Conservation (phyloP, 2,888 invertebrate genomes). For the Drosophila nr. fundita region DNA sequence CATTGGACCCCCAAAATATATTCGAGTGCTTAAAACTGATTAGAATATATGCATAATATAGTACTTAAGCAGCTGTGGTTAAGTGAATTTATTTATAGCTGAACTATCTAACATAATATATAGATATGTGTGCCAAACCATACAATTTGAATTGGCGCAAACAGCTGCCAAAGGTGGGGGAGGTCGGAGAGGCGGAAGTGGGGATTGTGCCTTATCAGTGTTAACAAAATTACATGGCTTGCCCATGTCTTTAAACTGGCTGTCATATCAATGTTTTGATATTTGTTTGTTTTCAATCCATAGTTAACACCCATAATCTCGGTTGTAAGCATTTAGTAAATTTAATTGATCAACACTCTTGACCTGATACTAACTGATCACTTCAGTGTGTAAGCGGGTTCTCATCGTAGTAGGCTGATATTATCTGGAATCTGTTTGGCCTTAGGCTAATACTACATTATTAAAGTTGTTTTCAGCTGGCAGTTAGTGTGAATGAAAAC, state of each 20-base stretch:
- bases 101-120: neutral
- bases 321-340: constrained; percentile 38
- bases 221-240: constrained; percentile 4
- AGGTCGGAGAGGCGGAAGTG: neutral
- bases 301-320: constrained; percentile 46
- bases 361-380: constrained; percentile 43
- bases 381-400: constrained; percentile 11
- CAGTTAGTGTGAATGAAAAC: constrained; percentile 19
- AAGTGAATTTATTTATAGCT: neutral
- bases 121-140: neutral
- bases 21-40: constrained; percentile 41
- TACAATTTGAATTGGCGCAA: constrained; percentile 6
- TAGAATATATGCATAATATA: constrained; percentile 43
- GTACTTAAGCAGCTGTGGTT: constrained; percentile 4
- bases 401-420: neutral
- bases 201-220: constrained; percentile 4
- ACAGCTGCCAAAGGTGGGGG: neutral
- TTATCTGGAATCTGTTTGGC: neutral
- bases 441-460: neutral
- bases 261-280: constrained; percentile 4
- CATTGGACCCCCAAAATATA: constrained; percentile 9
- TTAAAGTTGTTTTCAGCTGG: neutral
- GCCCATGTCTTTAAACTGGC: neutral
- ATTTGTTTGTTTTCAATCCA: constrained; percentile 3
- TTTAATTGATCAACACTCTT: constrained; percentile 37